Evolutionary conservation across 2,797 vertebrate species (phyloP), one percentile per base, ranked within the genome.

Genomic region (Acipenser ruthenus): DNA sequence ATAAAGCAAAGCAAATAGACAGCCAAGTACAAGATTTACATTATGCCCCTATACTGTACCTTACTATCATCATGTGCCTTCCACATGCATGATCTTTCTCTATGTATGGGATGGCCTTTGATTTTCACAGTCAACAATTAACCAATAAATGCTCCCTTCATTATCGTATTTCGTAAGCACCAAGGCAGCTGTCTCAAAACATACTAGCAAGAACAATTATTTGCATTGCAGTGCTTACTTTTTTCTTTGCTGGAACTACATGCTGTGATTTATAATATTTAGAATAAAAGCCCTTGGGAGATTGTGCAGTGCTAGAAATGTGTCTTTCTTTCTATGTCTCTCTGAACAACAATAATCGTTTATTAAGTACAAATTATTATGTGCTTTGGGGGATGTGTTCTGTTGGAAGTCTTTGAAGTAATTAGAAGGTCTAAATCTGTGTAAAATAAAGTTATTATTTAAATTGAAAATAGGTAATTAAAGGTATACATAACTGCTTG

Each of bases 351-450:
- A 65, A 64, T 68, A 50, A 70, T 55, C 15, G 62, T 68, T 4
- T 52, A 64, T 9, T 69, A 50, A 67, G n/a, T 9, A 69, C 7
- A 70, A 62, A 63, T 65, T 63, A 70, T 47, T 49, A 62, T 7
- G 47, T 63, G 64, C 50, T 68, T 55, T 72, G 23, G 6, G 61
- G 37, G 73, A 68, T 67, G 2, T 1, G 65, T 5, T 18, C 1
- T 55, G 53, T 55, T 55, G 3, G 37, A 50, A n/a, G 48, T 64
- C 12, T 64, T 64, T 66, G 62, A 70, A 71, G 66, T 70, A 72
- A 68, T 65, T 69, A 67, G 56, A 67, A 65, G 58, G 49, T 65
- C 53, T 8, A 64, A 37, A 70, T 7, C 47, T 62, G 15, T 48
- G 2, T 68, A 68, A 49, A 62, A 18, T 55, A 68, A 67, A 18